These are phyloP conservation scores for Egretta garzetta DNA, from an alignment of 2,113 vertebrate species.

Conservation along the genomic window DNA sequence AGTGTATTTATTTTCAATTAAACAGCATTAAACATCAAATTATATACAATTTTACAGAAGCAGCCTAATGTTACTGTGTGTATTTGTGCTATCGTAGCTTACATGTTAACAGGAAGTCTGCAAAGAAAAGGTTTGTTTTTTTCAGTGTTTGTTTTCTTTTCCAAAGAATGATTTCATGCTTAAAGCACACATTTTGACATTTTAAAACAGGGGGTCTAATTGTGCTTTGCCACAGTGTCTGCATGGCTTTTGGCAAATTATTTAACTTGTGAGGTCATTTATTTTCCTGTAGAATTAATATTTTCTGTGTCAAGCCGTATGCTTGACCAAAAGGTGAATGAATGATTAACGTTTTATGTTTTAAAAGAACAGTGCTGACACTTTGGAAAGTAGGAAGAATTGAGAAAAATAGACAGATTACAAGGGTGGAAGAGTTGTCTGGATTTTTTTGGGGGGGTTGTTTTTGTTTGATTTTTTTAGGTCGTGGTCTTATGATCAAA, in stretches of 20 bases:
- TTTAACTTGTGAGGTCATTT: background rate
- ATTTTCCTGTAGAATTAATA: background rate
- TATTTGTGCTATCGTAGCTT: background rate
- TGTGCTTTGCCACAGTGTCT: background rate
- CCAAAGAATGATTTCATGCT: background rate
- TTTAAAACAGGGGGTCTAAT: background rate
- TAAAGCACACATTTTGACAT: background rate
- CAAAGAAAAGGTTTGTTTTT: background rate
- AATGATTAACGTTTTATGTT: background rate
- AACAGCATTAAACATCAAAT: background rate
- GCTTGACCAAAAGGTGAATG: background rate
- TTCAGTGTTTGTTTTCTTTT: background rate
- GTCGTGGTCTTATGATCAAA: background rate
- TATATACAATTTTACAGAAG: background rate
- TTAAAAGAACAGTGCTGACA: background rate
- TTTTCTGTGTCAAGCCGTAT: background rate
- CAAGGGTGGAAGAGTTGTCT: background rate
- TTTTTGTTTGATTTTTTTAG: background rate
- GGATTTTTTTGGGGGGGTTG: background rate
- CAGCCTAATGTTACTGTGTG: background rate
- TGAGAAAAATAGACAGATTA: background rate
- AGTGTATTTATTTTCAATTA: background rate
- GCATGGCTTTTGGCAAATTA: background rate
- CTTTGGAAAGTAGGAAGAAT: background rate
- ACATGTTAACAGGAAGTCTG: background rate